phyloP scores from a whole-genome alignment of 2,888 invertebrate genomes.

The Onchidella celtica region DNA sequence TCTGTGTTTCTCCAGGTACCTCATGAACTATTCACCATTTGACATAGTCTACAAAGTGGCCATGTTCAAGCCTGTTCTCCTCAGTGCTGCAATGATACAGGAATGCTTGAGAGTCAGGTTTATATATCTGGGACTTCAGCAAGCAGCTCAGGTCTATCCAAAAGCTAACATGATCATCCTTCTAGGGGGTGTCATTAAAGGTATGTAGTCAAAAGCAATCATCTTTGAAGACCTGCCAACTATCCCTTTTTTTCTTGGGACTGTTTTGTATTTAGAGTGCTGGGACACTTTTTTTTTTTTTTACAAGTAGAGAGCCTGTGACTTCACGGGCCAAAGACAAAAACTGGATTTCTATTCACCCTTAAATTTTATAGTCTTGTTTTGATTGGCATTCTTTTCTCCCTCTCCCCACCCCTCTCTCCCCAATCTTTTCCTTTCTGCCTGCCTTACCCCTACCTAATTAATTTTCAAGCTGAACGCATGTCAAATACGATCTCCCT shows the following conservation, averaged over 20 bases:
- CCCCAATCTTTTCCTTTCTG: too few relatives aligned
- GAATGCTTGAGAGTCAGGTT: conserved; percentile 42
- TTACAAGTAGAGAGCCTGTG: not conserved
- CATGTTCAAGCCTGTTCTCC: not conserved
- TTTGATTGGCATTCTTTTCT: too few relatives aligned
- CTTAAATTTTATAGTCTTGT: too few relatives aligned
- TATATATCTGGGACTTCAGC: conserved; percentile 38
- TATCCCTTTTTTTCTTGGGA: too few relatives aligned
- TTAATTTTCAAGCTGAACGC: too few relatives aligned
- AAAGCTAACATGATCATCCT: conserved; percentile 33
- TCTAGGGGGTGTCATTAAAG: conserved; percentile 46
- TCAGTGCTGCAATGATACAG: conserved; percentile 28
- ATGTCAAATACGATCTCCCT: too few relatives aligned
- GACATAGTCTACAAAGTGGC: conserved; percentile 43
- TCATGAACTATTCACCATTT: conserved; percentile 43
- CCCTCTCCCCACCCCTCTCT: too few relatives aligned
- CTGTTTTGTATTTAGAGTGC: not conserved
- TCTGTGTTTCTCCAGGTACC: conserved; percentile 40
- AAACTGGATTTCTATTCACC: too few relatives aligned
- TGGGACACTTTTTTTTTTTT: not conserved
- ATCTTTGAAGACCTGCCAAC: too few relatives aligned
- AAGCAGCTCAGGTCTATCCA: conserved; percentile 41
- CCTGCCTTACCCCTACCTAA: too few relatives aligned
- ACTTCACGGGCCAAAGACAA: too few relatives aligned
- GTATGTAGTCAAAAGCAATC: conserved; percentile 4